A percentile compares a stretch with the other conserved stretches of the same genome.
Conservation (phyloP, 2,888 invertebrate genomes). For the Scaptomyza parva region DNA sequence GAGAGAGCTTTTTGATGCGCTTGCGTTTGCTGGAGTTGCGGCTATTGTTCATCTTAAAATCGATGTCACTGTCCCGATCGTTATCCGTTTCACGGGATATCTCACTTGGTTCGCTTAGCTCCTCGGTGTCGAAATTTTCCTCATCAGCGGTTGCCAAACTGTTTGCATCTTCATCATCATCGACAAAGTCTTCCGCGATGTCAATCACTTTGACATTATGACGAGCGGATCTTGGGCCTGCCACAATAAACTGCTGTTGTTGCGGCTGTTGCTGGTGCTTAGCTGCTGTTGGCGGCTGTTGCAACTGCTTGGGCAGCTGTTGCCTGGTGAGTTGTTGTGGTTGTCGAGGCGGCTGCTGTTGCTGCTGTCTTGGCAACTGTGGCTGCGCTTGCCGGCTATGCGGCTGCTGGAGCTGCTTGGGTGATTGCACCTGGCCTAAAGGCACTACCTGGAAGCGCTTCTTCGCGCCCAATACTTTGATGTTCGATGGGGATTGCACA, state of each 20-base stretch:
- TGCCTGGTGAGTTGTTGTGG: constrained; percentile 23
- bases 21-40: constrained; percentile 80
- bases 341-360: constrained; percentile 18
- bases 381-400: constrained; percentile 4
- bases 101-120: constrained; percentile 86
- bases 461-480: constrained; percentile 65
- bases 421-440: constrained; percentile 32
- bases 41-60: constrained; percentile 87
- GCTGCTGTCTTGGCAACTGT: neutral
- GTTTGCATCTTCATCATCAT: constrained; percentile 64
- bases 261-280: constrained; percentile 22
- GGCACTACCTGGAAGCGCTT: constrained; percentile 59
- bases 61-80: constrained; percentile 87
- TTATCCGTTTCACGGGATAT: constrained; percentile 84
- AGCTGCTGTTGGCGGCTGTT: constrained; percentile 1
- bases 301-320: constrained; percentile 15
- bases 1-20: constrained; percentile 50
- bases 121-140: constrained; percentile 69
- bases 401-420: constrained; percentile 21
- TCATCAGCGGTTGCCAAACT: constrained; percentile 66
- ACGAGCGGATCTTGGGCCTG: constrained; percentile 38
- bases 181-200: constrained; percentile 41
- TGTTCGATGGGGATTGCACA: constrained; percentile 53
- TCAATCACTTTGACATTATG: constrained; percentile 38
- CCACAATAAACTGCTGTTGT: constrained; percentile 13